These are phyloP conservation scores for Phataginus tetradactyla DNA, from an alignment of 2,797 vertebrate species.

Conservation along the genomic window DNA sequence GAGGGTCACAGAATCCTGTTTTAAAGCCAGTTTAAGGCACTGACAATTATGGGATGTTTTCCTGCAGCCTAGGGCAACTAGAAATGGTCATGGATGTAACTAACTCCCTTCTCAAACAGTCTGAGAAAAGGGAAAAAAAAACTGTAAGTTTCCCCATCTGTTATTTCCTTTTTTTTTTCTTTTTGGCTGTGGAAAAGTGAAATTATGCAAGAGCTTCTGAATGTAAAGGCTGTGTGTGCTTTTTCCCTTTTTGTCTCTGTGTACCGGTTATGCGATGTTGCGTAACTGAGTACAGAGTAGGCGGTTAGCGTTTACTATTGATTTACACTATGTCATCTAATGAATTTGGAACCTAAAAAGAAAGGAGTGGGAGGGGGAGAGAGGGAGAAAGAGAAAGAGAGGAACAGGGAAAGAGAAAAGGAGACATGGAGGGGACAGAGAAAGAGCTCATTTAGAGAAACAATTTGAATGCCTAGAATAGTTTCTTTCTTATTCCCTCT, in stretches of 20 bases:
- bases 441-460: slow-evolving; percentile 17
- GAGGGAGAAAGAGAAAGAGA: background rate
- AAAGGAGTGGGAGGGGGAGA: background rate
- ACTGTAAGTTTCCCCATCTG: slow-evolving; percentile 87
- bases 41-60: slow-evolving; percentile 76
- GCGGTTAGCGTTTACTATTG: slow-evolving; percentile 87
- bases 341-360: slow-evolving; percentile 78
- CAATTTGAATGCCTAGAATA: background rate
- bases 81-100: slow-evolving; percentile 84
- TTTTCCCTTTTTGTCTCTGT: slow-evolving; percentile 87
- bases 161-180: slow-evolving; percentile 83
- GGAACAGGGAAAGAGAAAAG: background rate
- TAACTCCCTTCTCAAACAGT: slow-evolving; percentile 81
- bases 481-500: slow-evolving; percentile 22
- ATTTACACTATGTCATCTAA: slow-evolving; percentile 84
- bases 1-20: slow-evolving; percentile 74
- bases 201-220: slow-evolving; percentile 88
- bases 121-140: slow-evolving; percentile 84
- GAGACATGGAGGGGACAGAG: background rate
- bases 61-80: slow-evolving; percentile 81
- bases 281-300: slow-evolving; percentile 85
- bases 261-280: slow-evolving; percentile 85
- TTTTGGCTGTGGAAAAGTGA: slow-evolving; percentile 86
- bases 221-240: slow-evolving; percentile 88
- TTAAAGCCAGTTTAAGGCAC: slow-evolving; percentile 69